A percentile compares a stretch with the other conserved stretches of the same genome.
Evolutionary conservation across 92 coral and sea anemone genomes (phyloP).

Genomic region (Epizoanthus fatuus): DNA sequence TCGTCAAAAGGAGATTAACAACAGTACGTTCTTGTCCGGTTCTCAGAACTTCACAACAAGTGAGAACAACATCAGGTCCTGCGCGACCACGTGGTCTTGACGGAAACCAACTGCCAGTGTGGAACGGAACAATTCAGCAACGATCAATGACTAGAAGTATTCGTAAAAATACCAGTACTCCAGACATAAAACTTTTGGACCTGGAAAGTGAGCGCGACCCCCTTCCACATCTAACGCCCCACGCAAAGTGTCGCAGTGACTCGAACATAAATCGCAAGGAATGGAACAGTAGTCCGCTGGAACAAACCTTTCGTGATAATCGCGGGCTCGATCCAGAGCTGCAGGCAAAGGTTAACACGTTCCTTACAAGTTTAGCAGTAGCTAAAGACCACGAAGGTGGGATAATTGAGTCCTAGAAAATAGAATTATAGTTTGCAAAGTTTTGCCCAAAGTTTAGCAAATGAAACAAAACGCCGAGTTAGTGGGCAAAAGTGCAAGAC

Average conservation of each 20-base stretch:
- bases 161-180: neutral
- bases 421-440: too few species aligned
- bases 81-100: neutral
- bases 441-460: too few species aligned
- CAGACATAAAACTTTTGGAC: conserved; percentile 6
- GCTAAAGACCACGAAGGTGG: neutral
- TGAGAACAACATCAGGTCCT: too few species aligned
- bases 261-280: conserved; percentile 9
- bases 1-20: neutral
- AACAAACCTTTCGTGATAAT: neutral
- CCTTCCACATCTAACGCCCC: conserved; percentile 5
- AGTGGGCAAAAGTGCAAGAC: too few species aligned
- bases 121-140: neutral
- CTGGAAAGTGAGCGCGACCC: neutral
- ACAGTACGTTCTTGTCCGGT: conserved; percentile 5
- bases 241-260: conserved; percentile 3
- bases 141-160: neutral
- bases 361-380: conserved; percentile 14
- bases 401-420: neutral
- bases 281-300: conserved; percentile 32
- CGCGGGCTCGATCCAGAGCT: neutral
- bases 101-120: neutral
- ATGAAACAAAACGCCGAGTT: too few species aligned
- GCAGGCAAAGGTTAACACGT: conserved; percentile 26
- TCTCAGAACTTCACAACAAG: neutral